Evolutionary conservation across 2,888 invertebrate species (phyloP), one percentile per base, ranked within the genome.

Genomic region (Germaria angustata): DNA sequence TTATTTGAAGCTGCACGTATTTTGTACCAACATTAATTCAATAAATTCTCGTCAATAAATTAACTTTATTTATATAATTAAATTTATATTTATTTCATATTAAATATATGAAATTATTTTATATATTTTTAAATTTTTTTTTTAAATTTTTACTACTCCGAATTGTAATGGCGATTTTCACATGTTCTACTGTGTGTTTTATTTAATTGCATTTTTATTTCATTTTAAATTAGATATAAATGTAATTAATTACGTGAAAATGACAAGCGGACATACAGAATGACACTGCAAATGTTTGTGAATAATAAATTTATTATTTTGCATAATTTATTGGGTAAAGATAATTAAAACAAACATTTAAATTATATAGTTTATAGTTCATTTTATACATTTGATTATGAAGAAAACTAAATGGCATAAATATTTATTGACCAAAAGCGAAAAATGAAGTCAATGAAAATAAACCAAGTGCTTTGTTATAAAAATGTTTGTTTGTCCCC

Each of bases 201-300:
- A 59, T 51, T 75, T 79, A 82, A 82, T 82, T 82, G 57, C 78
- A 71, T 53, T 82, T 82, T 79, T 79, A 82, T 79, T 82, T 78
- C 78, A 82, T 65, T 69, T 82, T 79, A 78, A 78, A 78, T 78
- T 73, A 78, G 81, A 78, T 75, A 78, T 75, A 81, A 77, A 79
- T 82, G 78, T 79, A 82, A 82, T 82, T 82, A 82, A 82, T 82
- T 79, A 82, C 79, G 65, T 69, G 82, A 71, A 82, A 82, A 71
- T 71, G 78, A 75, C 82, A 82, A 75, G 57, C 82, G 82, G 82
- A 82, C 75, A 71, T 59, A 75, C 63, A 59, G 75, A 69, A 78
- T 82, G 82, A 79, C 78, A 82, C 36, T 63, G 57, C 69, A 82
- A 68, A 75, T 80, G 75, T 69, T 41, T 75, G 75, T 65, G 66